Percentiles rank a stretch among this genome's conserved stretches.
Conservation (phyloP, 1,140 invertebrate species). For the Eriosoma lanigerum region DNA sequence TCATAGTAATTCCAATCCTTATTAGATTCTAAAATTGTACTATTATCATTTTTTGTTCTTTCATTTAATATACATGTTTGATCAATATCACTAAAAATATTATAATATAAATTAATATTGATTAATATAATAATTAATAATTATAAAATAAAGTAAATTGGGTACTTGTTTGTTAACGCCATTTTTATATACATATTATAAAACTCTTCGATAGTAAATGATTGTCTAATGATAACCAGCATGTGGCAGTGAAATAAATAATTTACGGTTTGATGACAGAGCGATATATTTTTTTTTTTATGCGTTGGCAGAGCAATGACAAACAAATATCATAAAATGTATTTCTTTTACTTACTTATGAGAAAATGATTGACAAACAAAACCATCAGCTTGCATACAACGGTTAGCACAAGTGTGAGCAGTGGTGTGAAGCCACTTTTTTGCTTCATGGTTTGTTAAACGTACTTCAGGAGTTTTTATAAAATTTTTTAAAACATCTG, state of each 20-base stretch:
- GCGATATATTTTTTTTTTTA: too few species aligned
- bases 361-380: slow-evolving; percentile 67
- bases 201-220: too few species aligned
- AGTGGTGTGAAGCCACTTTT: slow-evolving; percentile 65
- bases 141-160: too few species aligned
- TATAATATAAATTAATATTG: neutral
- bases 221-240: too few species aligned
- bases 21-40: slow-evolving; percentile 35
- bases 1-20: slow-evolving; percentile 66
- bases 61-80: slow-evolving; percentile 65
- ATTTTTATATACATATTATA: too few species aligned
- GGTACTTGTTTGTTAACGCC: too few species aligned
- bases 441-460: slow-evolving; percentile 62
- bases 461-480: slow-evolving; percentile 59
- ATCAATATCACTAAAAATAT: slow-evolving; percentile 59
- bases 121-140: neutral
- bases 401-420: slow-evolving; percentile 64
- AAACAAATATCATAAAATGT: too few species aligned
- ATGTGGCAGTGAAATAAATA: too few species aligned
- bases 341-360: slow-evolving; percentile 64
- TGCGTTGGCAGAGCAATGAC: too few species aligned
- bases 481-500: slow-evolving; percentile 58
- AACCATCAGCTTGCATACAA: slow-evolving; percentile 63
- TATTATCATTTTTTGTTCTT: slow-evolving; percentile 58
- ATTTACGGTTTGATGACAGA: too few species aligned